Base-by-base conservation (phyloP, 2,113 vertebrate species). In the Athene noctua region DNA sequence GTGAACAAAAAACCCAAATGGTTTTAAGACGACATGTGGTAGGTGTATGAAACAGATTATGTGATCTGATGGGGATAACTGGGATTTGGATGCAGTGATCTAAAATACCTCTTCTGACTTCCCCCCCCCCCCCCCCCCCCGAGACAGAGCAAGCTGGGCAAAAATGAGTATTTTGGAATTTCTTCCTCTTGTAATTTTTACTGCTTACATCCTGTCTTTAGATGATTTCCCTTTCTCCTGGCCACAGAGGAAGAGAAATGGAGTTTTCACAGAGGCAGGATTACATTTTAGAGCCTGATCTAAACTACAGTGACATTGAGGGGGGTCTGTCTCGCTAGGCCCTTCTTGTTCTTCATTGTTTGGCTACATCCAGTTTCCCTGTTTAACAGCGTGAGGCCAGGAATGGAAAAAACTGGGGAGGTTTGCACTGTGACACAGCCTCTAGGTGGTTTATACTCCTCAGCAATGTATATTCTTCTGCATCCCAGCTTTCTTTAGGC, bases 361-460 rank as follows among this genome's bases (percentile, higher is more conserved):
- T 40, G 21, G 11, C 62, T 80, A 30, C 0, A 0, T 58, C 46
- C 49, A n/a, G 13, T 83, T 91, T 86, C 13, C 15, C 34, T 49
- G 2, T 32, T 51, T 42, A 55, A 22, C 22, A 82, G 9, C 0
- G 0, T 12, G 14, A 74, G 67, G 19, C 20, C 20, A 51, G 44
- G 16, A 36, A 20, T 70, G 32, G 55, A 77, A 73, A 73, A 34
- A 30, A 38, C 19, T 3, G 34, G 51, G 46, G 30, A 73, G 20
- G 9, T 73, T 65, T 68, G 89, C 75, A 30, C n/a, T 0, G 0
- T 5, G 8, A 44, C 10, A 10, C 32, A 71, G 10, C 26, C 15
- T 49, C 30, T 36, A 34, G 30, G 34, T 90, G 4, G 6, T 67
- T 82, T 13, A 61, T 82, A 4, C n/a, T 79, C 21, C 5, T 15